These are phyloP conservation scores for Alaudala cheleensis DNA, from an alignment of 2,113 vertebrate genomes.

Conservation along the genomic window DNA sequence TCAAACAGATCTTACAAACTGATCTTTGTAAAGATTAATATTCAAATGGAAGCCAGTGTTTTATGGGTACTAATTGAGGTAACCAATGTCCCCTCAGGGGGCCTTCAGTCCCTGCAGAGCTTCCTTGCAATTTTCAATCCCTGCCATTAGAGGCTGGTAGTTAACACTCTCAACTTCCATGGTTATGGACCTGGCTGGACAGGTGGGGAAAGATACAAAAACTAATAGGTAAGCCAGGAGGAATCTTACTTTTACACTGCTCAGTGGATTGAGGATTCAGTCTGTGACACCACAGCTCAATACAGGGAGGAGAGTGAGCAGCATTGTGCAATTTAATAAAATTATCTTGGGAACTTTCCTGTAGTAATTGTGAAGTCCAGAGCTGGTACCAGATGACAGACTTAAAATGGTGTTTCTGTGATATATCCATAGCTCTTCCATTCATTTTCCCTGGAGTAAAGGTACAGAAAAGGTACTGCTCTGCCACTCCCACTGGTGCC, in stretches of 20 bases:
- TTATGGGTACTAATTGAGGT: not conserved
- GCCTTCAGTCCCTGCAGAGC: not conserved
- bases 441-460: not conserved
- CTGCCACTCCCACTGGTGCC: not conserved
- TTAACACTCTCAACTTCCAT: not conserved
- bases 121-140: not conserved
- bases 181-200: not conserved
- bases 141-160: not conserved
- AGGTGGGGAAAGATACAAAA: not conserved
- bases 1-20: not conserved
- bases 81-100: not conserved
- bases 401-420: not conserved
- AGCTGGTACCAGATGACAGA: not conserved
- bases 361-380: not conserved
- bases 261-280: accelerated
- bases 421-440: not conserved
- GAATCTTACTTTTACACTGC: not conserved
- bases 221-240: not conserved
- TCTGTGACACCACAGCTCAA: accelerated
- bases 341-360: not conserved
- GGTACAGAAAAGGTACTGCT: not conserved
- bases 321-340: not conserved
- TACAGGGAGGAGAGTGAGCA: not conserved
- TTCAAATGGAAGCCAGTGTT: not conserved
- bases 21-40: not conserved